A percentile compares a stretch with the other conserved stretches of the same genome.
phyloP scores from a whole-genome alignment of 2,797 vertebrate genomes.

The Orestias chungarensis region DNA sequence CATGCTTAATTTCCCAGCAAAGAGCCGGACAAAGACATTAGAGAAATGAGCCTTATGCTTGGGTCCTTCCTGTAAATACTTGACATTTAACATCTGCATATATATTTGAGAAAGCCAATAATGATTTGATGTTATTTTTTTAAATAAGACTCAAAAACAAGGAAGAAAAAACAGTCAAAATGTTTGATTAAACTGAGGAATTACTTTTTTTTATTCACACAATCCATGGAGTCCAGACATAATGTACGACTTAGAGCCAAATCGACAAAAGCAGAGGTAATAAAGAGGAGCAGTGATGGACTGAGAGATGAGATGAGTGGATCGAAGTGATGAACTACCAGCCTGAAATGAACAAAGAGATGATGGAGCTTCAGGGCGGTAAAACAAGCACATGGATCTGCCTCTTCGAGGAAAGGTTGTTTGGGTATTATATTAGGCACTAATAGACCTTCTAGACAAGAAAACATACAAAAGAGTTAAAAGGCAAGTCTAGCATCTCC shows the following conservation, averaged over 20 bases:
- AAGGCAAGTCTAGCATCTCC: background rate
- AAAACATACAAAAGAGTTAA: background rate
- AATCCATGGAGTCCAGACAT: background rate
- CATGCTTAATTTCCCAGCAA: too few species aligned
- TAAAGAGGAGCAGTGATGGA: background rate
- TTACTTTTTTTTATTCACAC: background rate
- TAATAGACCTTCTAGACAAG: background rate
- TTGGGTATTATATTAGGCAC: background rate
- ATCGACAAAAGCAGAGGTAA: background rate
- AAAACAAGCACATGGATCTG: background rate
- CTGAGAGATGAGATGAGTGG: background rate
- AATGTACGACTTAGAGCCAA: background rate
- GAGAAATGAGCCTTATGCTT: too few species aligned
- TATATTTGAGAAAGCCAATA: too few species aligned
- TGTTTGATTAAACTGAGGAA: background rate
- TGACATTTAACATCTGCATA: background rate
- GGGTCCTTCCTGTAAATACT: background rate
- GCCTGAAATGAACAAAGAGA: background rate
- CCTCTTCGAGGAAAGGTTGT: background rate
- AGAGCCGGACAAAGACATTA: too few species aligned
- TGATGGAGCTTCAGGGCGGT: background rate
- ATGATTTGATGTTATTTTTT: too few species aligned
- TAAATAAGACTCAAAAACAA: too few species aligned
- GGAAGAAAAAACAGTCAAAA: background rate
- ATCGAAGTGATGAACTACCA: background rate